Evolutionary conservation across 1,140 invertebrate species (phyloP).

Genomic region (Temnothorax longispinosus): DNA sequence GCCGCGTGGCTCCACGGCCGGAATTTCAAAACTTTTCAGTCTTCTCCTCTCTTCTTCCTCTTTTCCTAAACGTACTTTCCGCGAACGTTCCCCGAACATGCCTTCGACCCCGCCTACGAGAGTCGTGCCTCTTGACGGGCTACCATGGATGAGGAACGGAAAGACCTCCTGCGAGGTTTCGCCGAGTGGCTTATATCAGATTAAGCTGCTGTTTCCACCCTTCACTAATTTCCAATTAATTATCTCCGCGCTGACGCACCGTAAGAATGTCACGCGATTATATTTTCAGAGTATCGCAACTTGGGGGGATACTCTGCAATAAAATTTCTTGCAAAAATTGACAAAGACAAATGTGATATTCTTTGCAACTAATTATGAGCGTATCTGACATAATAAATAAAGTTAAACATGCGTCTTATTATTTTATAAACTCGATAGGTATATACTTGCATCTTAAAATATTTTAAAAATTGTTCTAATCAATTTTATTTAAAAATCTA

Average conservation of each 20-base stretch:
- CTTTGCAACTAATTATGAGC: not conserved
- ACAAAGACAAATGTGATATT: slow-evolving; percentile 14
- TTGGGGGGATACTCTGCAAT: not conserved
- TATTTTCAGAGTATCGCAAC: slow-evolving; percentile 35
- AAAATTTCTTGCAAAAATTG: slow-evolving; percentile 8
- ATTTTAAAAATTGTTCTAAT: not conserved
- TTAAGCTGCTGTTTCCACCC: slow-evolving; percentile 67
- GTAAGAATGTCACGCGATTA: slow-evolving; percentile 72
- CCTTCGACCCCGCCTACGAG: slow-evolving; percentile 12
- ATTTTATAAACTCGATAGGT: not conserved
- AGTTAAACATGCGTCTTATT: not conserved
- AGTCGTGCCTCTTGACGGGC: slow-evolving; percentile 44
- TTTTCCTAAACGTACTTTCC: not conserved
- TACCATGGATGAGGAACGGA: slow-evolving; percentile 15
- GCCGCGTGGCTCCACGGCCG: slow-evolving; percentile 52
- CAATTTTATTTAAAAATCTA: not conserved
- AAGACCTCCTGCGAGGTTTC: slow-evolving; percentile 68
- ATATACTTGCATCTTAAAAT: not conserved
- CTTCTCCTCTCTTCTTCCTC: slow-evolving; percentile 56
- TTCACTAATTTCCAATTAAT: slow-evolving; percentile 74
- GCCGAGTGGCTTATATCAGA: slow-evolving; percentile 69
- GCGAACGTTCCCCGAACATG: not conserved
- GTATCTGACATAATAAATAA: not conserved
- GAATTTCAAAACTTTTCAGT: slow-evolving; percentile 76
- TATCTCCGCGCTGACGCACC: slow-evolving; percentile 68